Base-by-base conservation (phyloP, 37 sponge, comb jelly and placozoan species). In the Spongilla lacustris region DNA sequence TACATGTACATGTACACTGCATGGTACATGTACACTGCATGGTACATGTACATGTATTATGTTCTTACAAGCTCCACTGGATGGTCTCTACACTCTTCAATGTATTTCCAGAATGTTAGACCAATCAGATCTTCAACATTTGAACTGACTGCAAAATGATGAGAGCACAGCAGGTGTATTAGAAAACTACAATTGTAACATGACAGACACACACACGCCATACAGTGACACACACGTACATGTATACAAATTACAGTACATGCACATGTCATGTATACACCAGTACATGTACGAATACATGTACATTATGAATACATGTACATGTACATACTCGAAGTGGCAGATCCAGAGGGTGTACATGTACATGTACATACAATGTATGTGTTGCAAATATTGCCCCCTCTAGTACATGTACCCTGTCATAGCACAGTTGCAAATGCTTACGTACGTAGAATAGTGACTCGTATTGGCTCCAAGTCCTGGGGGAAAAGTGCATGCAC, bases 101-200 rank as follows among this genome's bases (percentile, higher is more conserved):
- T 34, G 74, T 91, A 95, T 73, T 95, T 95, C 92, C 89, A 95
- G 27, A 95, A 85, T 5, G 95, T 87, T 29, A 95, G 79, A 3
- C 95, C 95, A 35, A 95, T 83, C 26, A 92, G 81, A 80, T 91
- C 93, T 69, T 76, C 67, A 24, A 95, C 90, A 32, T 90, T 92
- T 26, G 92, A 92, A 69, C 71, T 88, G 70, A 88, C 95, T 95
- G 66, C 13, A 2, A 36, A 68, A 36, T n/a, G 41, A 77, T 36
- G 21, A 76, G 10, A 29, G 37, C 0, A 66, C 35, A 24, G 32
- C 77, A 69, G 1, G 26, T 37, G 23, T 14, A 70, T 4, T 30
- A 66, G 41, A 58, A 46, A 74, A 36, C 13, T 28, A 12, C 37
- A 32, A 31, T 30, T 25, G 50, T 2, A 58, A 2, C 9, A 21